Base-by-base conservation (phyloP, 2,888 invertebrate species). In the Agrotis clavis region DNA sequence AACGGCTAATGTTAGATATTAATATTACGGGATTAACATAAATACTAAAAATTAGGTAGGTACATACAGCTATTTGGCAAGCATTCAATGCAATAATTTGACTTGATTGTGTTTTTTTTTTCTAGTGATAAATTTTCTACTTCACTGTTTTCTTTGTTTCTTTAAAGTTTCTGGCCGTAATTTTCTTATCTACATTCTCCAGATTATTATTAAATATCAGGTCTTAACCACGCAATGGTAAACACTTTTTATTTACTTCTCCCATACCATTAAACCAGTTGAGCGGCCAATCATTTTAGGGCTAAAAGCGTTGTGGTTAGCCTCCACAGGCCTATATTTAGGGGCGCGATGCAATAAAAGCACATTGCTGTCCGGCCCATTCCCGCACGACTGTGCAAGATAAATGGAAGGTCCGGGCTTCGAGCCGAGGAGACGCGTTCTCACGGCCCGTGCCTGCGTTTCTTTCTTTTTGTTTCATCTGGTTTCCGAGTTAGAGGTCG, bases 301-400 rank as follows among this genome's bases (percentile, higher is more conserved):
- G 84, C 90, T 92, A 91, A 94, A 92, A 94, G 91, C 91, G 90
- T 91, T 90, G 91, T 91, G 91, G 90, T 90, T 90, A 90, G 88
- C 91, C 90, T 93, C 90, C 89, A 82, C 91, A 94, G 88, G 92
- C 93, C 95, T 95, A 96, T 96, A 95, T 95, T 95, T 95, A 96
- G 93, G 94, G 94, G 92, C 92, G 92, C 92, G 90, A 93, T 92
- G 94, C 95, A 95, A 96, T 95, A 96, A 95, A 95, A 96, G 93
- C 93, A 95, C 94, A 92, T 93, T 91, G 92, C 90, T 92, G 92
- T 91, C 92, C 93, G 92, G 91, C 91, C 93, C 94, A 94, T 94
- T 94, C 95, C 93, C 94, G 94, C 96, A 96, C 96, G 96, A 96
- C 95, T 92, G 93, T 95, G 92, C 92, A 94, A 95, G 95, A 96